Conservation (phyloP, 2,113 vertebrate species). For the Cavia aperea region DNA sequence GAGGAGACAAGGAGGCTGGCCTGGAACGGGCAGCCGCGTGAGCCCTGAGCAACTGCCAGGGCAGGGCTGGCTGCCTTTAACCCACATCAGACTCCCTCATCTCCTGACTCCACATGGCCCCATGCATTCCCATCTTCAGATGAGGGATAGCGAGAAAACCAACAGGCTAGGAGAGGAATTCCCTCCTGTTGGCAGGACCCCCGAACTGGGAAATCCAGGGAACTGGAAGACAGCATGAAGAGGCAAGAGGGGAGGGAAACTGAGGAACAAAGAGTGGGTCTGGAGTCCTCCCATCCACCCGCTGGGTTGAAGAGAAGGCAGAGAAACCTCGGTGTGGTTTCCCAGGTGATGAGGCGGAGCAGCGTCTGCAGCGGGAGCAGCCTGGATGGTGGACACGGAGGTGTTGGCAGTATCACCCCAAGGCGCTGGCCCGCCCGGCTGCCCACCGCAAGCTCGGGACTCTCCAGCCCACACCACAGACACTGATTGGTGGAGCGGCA, state of each 20-base stretch:
- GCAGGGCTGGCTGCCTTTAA: background rate
- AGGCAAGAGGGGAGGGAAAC: accelerated
- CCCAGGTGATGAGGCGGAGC: accelerated
- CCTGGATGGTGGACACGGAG: background rate
- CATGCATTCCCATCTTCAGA: background rate
- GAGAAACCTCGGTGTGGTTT: background rate
- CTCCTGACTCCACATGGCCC: background rate
- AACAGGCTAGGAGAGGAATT: accelerated
- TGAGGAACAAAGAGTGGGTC: background rate
- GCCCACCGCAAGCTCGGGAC: accelerated
- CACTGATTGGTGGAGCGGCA: background rate
- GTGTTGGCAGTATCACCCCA: background rate
- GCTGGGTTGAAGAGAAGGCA: background rate
- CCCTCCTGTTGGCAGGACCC: accelerated
- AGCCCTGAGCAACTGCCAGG: background rate
- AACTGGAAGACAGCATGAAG: background rate
- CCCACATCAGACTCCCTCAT: accelerated
- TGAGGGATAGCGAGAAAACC: background rate
- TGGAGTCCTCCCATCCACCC: background rate
- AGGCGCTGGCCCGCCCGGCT: accelerated
- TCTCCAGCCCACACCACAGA: background rate
- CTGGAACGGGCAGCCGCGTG: background rate
- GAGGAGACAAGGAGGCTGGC: background rate
- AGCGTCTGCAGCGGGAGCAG: background rate
- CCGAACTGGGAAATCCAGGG: background rate